Base-by-base conservation (phyloP, 1,140 invertebrate genomes). In the Belonocnema kinseyi region DNA sequence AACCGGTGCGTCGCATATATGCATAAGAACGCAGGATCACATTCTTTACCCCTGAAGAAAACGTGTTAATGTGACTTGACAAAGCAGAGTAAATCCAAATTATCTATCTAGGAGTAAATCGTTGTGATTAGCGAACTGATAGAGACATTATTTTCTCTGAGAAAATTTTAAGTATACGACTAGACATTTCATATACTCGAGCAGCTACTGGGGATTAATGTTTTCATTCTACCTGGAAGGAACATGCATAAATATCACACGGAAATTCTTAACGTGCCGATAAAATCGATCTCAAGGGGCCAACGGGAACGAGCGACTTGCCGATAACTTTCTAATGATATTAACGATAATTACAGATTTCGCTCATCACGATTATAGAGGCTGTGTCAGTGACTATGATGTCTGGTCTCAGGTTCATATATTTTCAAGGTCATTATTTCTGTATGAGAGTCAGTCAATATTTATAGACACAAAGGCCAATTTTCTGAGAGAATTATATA, bases 301-400 rank as follows among this genome's bases (percentile, higher is more conserved):
- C 58, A 79, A 76, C 61, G 12, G 14, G 50, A 54, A 52, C 75
- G 53, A 61, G 66, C 72, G 50, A 50, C 19, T 58, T 40, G 70
- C 21, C 76, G 52, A 83, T 83, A 82, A 79, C 81, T 83, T 82
- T 83, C 82, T 82, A 83, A 83, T 76, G 82, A 80, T 80, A 40
- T 74, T 77, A 74, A 74, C 56, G 75, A 53, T 83, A 83, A 83
- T 83, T 82, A 79, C 58, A 73, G 51, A 81, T 75, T 73, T 66
- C 61, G 19, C 61, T 66, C 33, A 66, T 66, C 61, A 66, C n/a
- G 61, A 66, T 33, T 33, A 33, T 66, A 66, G 8, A 33, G 61
- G n/a, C 26, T 66, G 33, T 40, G 40, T 66, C 26, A 40, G n/a
- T 3, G 33, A 14, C 26, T 7, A 14, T 66, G 14, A 40, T 66